Conservation (phyloP, 64 coral and sea anemone genomes). For the Anthopleura sola region DNA sequence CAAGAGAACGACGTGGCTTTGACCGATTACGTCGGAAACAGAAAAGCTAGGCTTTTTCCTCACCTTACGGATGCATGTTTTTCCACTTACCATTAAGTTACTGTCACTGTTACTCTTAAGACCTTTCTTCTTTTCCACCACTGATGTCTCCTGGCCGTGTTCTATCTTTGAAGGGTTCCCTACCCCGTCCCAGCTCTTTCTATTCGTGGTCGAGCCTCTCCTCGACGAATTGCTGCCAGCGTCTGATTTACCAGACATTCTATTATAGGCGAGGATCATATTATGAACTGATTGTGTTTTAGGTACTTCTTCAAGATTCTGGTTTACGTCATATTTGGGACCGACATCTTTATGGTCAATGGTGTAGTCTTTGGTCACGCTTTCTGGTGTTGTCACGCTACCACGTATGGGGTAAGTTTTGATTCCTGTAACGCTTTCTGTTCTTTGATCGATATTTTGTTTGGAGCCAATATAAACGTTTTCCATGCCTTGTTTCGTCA, state of each 20-base stretch:
- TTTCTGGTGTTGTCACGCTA: not conserved
- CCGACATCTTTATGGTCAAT: not conserved
- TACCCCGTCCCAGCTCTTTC: conserved; percentile 92
- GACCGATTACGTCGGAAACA: too few species aligned
- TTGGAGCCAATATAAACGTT: not conserved
- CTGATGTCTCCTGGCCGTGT: conserved; percentile 36
- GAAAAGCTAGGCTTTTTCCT: too few species aligned
- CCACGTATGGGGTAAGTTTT: not conserved
- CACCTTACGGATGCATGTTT: not conserved
- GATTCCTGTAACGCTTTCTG: not conserved
- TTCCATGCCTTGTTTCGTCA: not conserved
- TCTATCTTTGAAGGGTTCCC: conserved; percentile 22
- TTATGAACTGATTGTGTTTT: not conserved
- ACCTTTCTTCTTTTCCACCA: conserved; percentile 19
- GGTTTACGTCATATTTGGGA: not conserved
- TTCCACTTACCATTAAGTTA: conserved; percentile 70
- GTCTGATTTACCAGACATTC: not conserved
- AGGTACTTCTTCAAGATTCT: not conserved
- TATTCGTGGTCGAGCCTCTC: conserved; percentile 24
- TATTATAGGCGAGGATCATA: not conserved
- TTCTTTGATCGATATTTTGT: not conserved
- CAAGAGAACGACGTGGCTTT: too few species aligned
- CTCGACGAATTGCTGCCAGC: not conserved
- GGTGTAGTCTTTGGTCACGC: not conserved
- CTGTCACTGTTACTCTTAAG: conserved; percentile 83